Conservation (phyloP, 1,140 invertebrate genomes). For the Heterodera schachtii region DNA sequence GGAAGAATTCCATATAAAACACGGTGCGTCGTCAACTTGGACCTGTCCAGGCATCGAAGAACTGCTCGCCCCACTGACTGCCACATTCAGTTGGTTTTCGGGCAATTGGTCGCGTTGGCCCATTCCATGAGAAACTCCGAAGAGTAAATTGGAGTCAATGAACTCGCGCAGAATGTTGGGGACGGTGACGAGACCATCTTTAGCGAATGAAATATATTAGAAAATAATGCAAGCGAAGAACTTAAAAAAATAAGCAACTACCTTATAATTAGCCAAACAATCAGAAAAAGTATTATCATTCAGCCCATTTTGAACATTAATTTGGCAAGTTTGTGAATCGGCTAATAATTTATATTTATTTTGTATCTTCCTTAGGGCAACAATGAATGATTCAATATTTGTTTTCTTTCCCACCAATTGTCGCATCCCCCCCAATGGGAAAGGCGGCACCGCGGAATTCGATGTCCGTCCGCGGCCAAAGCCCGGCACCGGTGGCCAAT, state of each 20-base stretch:
- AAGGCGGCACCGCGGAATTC: conserved; percentile 64
- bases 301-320: too few species aligned
- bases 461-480: conserved; percentile 59
- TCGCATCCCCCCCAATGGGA: conserved; percentile 63
- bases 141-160: conserved; percentile 38
- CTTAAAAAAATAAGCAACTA: too few species aligned
- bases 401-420: conserved; percentile 35
- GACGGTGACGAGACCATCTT: conserved; percentile 60
- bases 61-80: conserved; percentile 53
- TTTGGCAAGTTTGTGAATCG: too few species aligned
- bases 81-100: conserved; percentile 62
- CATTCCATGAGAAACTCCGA: conserved; percentile 62
- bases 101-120: conserved; percentile 56
- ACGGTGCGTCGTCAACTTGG: conserved; percentile 4
- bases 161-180: conserved; percentile 65
- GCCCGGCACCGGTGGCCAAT: conserved; percentile 55
- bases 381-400: background rate
- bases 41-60: conserved; percentile 56
- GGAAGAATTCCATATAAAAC: conserved; percentile 10
- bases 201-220: conserved; percentile 16
- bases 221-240: too few species aligned
- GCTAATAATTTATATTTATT: too few species aligned
- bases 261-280: too few species aligned
- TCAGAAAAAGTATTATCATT: too few species aligned
- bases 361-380: too few species aligned